Evolutionary conservation across 2,797 vertebrate genomes (phyloP).

Genomic region (Pogoniulus pusillus): DNA sequence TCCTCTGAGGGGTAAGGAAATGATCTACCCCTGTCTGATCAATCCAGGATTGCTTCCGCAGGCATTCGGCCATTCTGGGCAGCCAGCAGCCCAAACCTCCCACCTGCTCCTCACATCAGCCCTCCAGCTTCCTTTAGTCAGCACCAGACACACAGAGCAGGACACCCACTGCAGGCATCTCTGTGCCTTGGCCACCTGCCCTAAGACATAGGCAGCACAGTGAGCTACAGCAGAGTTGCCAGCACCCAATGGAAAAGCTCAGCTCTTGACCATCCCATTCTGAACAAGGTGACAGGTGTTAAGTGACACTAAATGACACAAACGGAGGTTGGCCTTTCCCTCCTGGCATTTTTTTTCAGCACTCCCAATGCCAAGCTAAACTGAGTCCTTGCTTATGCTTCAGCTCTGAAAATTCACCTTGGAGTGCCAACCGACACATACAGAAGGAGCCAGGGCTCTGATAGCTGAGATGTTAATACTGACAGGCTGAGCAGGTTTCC

Average conservation of each 20-base stretch:
- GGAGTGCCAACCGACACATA: neutral
- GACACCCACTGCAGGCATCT: neutral
- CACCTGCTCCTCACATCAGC: neutral
- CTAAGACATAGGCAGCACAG: accelerated
- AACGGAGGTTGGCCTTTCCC: neutral
- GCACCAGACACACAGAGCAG: neutral
- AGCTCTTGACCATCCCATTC: neutral
- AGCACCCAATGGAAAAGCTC: neutral
- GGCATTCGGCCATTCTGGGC: neutral
- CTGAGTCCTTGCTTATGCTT: neutral
- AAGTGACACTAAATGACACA: neutral
- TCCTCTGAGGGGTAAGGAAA: neutral
- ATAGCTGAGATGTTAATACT: neutral
- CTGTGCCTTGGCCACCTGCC: neutral
- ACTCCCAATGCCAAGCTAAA: neutral
- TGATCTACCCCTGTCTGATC: neutral
- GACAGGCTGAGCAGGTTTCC: neutral
- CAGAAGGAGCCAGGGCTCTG: neutral
- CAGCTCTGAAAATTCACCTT: neutral
- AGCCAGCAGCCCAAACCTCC: neutral
- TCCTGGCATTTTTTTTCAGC: neutral
- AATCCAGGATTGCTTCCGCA: neutral
- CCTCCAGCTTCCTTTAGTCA: neutral
- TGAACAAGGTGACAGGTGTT: neutral
- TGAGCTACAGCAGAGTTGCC: neutral